Conservation (phyloP, 2,888 invertebrate genomes). For the Scaptodrosophila latifasciaeformis region DNA sequence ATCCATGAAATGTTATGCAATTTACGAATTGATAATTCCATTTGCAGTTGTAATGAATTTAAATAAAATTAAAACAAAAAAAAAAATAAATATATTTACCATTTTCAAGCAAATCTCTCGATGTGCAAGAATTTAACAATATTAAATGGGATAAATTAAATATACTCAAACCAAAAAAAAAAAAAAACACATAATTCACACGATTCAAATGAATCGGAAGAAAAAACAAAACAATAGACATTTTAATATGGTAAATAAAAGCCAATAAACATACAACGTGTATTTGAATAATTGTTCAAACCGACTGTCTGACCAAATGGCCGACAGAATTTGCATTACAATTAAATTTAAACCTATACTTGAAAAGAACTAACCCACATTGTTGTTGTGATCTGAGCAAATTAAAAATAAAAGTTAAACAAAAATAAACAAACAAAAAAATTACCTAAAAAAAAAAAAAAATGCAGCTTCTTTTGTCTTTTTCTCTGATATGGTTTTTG, state of each 20-base stretch:
- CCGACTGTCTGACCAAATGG: too few relatives aligned
- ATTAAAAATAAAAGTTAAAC: conserved; percentile 51
- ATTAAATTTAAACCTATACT: conserved; percentile 26
- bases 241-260: not conserved
- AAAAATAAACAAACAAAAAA: conserved; percentile 18
- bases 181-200: conserved; percentile 17
- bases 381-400: conserved; percentile 66
- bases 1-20: conserved; percentile 5
- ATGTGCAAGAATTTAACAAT: conserved; percentile 37
- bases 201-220: too few relatives aligned
- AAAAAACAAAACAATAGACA: not conserved
- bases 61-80: conserved; percentile 21
- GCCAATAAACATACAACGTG: too few relatives aligned
- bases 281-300: too few relatives aligned
- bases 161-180: conserved; percentile 19
- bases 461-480: too few relatives aligned
- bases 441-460: not conserved
- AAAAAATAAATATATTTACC: too few relatives aligned
- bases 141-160: not conserved
- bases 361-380: conserved; percentile 55
- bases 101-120: conserved; percentile 32
- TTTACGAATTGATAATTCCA: not conserved
- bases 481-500: too few relatives aligned
- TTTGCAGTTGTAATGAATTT: not conserved
- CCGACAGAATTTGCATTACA: conserved; percentile 6